Conservation (phyloP, 2,113 vertebrate genomes). For the Thalassarche chlororhynchos region DNA sequence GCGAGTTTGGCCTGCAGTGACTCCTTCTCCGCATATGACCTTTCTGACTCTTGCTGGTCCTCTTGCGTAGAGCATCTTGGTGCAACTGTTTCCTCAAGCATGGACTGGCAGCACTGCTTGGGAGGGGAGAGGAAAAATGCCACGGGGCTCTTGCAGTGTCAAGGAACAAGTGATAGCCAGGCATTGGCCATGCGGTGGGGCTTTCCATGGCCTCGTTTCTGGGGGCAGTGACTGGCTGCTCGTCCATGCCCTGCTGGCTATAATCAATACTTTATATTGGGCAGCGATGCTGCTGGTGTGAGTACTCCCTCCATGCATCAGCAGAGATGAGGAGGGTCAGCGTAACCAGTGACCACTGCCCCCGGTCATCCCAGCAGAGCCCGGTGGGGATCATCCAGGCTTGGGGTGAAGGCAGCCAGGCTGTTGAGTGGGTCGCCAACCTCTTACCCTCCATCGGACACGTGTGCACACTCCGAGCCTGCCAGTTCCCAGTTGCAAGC, state of each 20-base stretch:
- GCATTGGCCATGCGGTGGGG: not conserved
- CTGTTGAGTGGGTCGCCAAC: not conserved
- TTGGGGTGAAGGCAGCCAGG: not conserved
- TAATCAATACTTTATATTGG: not conserved
- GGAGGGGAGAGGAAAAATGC: not conserved
- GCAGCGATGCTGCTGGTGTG: not conserved
- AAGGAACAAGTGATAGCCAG: not conserved
- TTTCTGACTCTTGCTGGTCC: not conserved
- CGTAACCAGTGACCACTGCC: not conserved
- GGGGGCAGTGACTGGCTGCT: not conserved
- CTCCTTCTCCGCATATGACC: not conserved
- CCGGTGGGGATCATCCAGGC: not conserved
- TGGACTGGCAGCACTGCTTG: not conserved
- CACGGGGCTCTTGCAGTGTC: accelerated
- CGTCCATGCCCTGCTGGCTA: not conserved
- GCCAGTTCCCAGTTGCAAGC: not conserved
- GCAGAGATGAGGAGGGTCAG: not conserved
- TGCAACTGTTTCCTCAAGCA: not conserved
- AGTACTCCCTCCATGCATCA: not conserved
- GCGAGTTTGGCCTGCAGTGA: not conserved
- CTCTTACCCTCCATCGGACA: not conserved
- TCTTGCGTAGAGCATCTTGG: not conserved
- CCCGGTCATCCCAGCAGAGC: not conserved
- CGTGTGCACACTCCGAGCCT: accelerated
- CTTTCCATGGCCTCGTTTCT: not conserved